phyloP scores from a whole-genome alignment of 2,797 vertebrate genomes.

The Acropternis orthonyx region DNA sequence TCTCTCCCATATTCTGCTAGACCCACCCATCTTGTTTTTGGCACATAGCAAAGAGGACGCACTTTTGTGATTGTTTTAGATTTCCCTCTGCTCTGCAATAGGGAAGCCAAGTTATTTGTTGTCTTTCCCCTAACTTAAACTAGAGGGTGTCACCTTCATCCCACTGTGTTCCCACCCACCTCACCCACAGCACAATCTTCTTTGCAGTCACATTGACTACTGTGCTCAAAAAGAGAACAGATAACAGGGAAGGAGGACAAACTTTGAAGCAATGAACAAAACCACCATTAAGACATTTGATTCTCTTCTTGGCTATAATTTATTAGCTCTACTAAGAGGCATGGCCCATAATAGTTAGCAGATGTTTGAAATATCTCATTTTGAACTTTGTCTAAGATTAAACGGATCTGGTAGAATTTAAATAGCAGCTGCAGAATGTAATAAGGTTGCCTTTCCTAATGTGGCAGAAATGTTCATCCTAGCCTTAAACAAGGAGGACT shows the following conservation, averaged over 20 bases:
- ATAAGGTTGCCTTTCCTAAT: slow-evolving; percentile 30
- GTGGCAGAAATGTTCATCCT: slow-evolving; percentile 38
- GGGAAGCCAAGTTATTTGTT: slow-evolving; percentile 21
- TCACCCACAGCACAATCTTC: neutral
- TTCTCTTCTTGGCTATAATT: slow-evolving; percentile 22
- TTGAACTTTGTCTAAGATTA: slow-evolving; percentile 55
- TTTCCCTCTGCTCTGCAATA: neutral
- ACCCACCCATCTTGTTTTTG: slow-evolving; percentile 53
- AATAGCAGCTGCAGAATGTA: slow-evolving; percentile 38
- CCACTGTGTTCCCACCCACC: neutral
- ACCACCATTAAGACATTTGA: slow-evolving; percentile 30
- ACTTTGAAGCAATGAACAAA: slow-evolving; percentile 18
- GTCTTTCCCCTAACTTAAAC: neutral
- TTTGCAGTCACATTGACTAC: neutral
- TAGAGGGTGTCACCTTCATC: neutral
- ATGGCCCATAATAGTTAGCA: slow-evolving; percentile 49
- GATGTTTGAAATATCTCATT: slow-evolving; percentile 26
- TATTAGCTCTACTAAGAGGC: slow-evolving; percentile 37
- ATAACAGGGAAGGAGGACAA: slow-evolving; percentile 10
- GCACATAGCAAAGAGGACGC: neutral
- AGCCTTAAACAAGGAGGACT: slow-evolving; percentile 35
- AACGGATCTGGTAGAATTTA: slow-evolving; percentile 26
- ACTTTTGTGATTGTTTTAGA: neutral
- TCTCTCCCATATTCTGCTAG: slow-evolving; percentile 18
- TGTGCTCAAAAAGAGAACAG: neutral